These are phyloP conservation scores for Chromis chromis DNA, from an alignment of 2,797 vertebrate species.

Conservation along the genomic window DNA sequence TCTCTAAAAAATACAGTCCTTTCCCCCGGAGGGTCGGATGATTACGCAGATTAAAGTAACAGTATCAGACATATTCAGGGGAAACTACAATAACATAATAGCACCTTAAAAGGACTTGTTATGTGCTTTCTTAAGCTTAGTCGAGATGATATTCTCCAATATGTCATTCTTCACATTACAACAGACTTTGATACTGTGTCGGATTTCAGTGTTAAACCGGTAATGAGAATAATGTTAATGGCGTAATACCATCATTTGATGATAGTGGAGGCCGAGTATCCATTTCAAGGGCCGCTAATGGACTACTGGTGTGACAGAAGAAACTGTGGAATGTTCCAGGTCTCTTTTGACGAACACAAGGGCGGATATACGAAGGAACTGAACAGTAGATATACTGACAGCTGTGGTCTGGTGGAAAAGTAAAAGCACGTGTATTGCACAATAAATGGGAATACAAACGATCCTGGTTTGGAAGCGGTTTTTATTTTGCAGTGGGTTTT, in stretches of 20 bases:
- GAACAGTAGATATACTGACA: conserved; percentile 43
- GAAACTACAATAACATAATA: conserved; percentile 61
- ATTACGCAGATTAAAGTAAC: conserved; percentile 54
- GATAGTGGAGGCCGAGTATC: conserved; percentile 58
- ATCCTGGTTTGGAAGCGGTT: conserved; percentile 13
- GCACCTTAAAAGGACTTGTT: conserved; percentile 50
- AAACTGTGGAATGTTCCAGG: conserved; percentile 61
- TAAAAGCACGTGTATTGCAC: conserved; percentile 33
- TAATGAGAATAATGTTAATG: conserved; percentile 68
- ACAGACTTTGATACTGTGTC: conserved; percentile 73
- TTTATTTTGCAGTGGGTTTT: conserved; percentile 4
- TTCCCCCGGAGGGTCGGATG: conserved; percentile 30
- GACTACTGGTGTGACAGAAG: conserved; percentile 65
- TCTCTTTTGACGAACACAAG: conserved; percentile 56
- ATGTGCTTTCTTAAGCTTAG: conserved; percentile 49
- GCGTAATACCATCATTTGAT: conserved; percentile 65
- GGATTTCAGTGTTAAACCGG: conserved; percentile 70
- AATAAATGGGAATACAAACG: conserved; percentile 12
- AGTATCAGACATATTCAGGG: conserved; percentile 48
- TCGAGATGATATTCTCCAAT: conserved; percentile 38
- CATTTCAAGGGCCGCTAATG: conserved; percentile 73
- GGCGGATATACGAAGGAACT: conserved; percentile 32
- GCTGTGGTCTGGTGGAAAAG: conserved; percentile 42
- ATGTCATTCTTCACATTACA: conserved; percentile 55
- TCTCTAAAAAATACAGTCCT: conserved; percentile 39